phyloP scores from a whole-genome alignment of 2,113 vertebrate genomes.

The Puffinus mauretanicus region DNA sequence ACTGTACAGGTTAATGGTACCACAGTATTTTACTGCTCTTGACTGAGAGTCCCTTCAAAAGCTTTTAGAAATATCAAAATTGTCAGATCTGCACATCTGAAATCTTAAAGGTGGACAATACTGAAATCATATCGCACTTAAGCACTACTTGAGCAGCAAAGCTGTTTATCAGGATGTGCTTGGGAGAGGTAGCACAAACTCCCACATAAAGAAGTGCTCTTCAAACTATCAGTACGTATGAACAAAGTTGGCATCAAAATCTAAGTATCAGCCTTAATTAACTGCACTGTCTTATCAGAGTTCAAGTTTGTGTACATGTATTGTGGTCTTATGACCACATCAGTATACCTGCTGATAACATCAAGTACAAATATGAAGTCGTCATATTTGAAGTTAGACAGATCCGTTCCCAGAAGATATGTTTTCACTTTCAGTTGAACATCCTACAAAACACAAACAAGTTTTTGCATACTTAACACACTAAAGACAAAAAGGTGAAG shows the following conservation, averaged over 20 bases:
- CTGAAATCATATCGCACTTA: neutral
- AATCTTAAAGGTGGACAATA: neutral
- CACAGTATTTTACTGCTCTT: neutral
- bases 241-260: neutral
- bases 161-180: neutral
- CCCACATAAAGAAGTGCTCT: neutral
- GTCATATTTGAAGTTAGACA: slow-evolving; percentile 98
- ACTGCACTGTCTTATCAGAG: neutral
- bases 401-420: slow-evolving; percentile 95
- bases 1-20: neutral
- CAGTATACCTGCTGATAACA: slow-evolving; percentile 91
- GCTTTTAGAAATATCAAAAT: neutral
- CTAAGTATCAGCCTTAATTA: neutral
- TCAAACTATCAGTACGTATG: neutral
- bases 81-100: neutral
- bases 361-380: slow-evolving; percentile 99
- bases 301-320: neutral
- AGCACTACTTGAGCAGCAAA: neutral
- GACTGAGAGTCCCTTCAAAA: neutral
- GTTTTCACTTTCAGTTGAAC: slow-evolving; percentile 98
- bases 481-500: neutral
- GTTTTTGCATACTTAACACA: neutral
- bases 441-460: slow-evolving; percentile 79
- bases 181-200: neutral
- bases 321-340: neutral